Base-by-base conservation (phyloP, 2,113 vertebrate species). In the Odontesthes bonariensis region DNA sequence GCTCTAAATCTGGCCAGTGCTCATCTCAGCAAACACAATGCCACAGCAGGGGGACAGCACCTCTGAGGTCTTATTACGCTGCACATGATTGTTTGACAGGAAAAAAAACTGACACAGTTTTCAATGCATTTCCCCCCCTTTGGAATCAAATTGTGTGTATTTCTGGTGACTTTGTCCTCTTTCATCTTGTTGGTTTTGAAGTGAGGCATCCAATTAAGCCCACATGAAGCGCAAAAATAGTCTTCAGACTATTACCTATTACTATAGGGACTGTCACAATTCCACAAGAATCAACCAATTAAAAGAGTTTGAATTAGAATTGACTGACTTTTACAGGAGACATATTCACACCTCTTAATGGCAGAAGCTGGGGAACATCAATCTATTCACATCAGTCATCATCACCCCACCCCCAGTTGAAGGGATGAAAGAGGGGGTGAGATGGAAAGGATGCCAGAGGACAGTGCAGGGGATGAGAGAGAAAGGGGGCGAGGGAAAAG, bases 21-120 rank as follows among this genome's bases (percentile, higher is more conserved):
- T 88, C 83, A 83, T 72, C 64, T 77, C 82, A 83, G 81, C 81
- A 83, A 85, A 81, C 87, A 88, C 88, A 91, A 86, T 86, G 79
- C 64, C 86, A 73, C 81, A 86, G 84, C 79, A 73, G 74, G 81
- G 73, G 81, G 53, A 73, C 46, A 60, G 70, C 74, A 71, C 81
- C 77, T 84, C 81, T 69, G 42, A 63, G 52, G 69, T 82, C 79
- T 85, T 74, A 85, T 86, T 88, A 89, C 75, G 58, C 79, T 81
- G 77, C 64, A 75, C 59, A 84, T 86, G 74, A 89, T 71, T 63
- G 42, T 61, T 10, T 32, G 56, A 88, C 61, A 76, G 80, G 81
- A 82, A 40, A 57, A 75, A 35, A 73, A 52, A 17, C 22, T 46
- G 27, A 59, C 40, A 59, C 55, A 40, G 64, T 73, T 46, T 49